Conservation (phyloP, 2,113 vertebrate species). For the Osmerus mordax region DNA sequence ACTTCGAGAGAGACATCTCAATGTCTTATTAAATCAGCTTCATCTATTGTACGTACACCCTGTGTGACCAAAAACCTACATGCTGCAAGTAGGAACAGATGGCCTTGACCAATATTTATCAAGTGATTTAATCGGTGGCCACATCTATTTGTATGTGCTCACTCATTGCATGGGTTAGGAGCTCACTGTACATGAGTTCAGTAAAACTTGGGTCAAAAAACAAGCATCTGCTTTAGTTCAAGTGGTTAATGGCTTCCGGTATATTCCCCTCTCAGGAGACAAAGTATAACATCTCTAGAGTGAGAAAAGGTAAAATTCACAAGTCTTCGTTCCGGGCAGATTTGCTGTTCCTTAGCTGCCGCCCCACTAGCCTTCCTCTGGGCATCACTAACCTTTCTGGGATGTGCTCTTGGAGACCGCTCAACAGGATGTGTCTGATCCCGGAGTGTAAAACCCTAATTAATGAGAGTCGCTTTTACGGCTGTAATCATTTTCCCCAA, state of each 20-base stretch:
- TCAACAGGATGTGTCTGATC: slow-evolving; percentile 34
- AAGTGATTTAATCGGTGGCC: neutral
- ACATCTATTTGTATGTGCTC: too few species aligned
- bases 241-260: neutral
- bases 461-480: slow-evolving; percentile 34
- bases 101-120: neutral
- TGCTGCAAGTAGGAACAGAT: too few species aligned
- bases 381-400: slow-evolving; percentile 25
- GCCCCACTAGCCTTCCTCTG: too few species aligned
- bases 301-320: too few species aligned
- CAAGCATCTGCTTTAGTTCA: neutral
- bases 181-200: too few species aligned
- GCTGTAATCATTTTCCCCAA: slow-evolving; percentile 33
- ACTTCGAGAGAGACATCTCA: neutral
- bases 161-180: too few species aligned
- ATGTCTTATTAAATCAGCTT: neutral
- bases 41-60: too few species aligned
- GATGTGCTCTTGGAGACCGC: slow-evolving; percentile 40
- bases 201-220: too few species aligned
- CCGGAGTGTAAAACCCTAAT: slow-evolving; percentile 22
- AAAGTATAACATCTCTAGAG: too few species aligned
- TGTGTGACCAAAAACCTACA: too few species aligned
- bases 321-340: too few species aligned
- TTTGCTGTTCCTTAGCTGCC: slow-evolving; percentile 4
- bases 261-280: too few species aligned